phyloP scores from a whole-genome alignment of 2,113 vertebrate species.

The Megalops atlanticus region DNA sequence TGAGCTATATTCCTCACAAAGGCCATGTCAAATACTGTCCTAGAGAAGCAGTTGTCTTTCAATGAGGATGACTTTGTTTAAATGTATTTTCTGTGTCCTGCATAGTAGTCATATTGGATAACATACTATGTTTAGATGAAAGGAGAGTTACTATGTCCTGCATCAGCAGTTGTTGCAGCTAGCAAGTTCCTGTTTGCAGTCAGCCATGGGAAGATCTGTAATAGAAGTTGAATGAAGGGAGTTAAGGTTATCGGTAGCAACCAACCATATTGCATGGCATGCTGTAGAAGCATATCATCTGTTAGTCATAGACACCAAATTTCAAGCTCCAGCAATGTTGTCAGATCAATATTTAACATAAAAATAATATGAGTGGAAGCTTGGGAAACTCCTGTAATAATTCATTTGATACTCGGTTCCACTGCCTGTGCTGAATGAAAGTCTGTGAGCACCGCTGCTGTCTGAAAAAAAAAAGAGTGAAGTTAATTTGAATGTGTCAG shows the following conservation, averaged over 20 bases:
- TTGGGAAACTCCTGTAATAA: not conserved
- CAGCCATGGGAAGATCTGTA: conserved; percentile 1
- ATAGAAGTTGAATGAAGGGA: not conserved
- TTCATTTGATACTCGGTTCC: not conserved
- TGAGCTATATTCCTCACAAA: no score
- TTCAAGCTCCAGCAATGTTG: not conserved
- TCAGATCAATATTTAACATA: conserved; percentile 3
- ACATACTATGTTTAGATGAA: no score
- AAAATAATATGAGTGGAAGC: not conserved
- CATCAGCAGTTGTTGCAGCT: no score
- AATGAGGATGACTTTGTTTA: no score
- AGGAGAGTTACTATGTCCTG: no score
- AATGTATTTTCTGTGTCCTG: no score
- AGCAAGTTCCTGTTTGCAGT: not conserved
- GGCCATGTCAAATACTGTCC: no score
- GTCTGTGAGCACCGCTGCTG: not conserved
- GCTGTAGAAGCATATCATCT: not conserved
- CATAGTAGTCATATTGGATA: no score
- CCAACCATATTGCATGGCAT: not conserved
- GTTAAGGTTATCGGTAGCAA: not conserved
- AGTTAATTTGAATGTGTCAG: not conserved
- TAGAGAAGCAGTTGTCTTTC: no score
- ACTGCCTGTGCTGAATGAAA: not conserved
- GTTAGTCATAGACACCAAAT: conserved; percentile 1
- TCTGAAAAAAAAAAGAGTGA: not conserved